Evolutionary conservation across 2,113 vertebrate genomes (phyloP).

Genomic region (Aphelocoma coerulescens): DNA sequence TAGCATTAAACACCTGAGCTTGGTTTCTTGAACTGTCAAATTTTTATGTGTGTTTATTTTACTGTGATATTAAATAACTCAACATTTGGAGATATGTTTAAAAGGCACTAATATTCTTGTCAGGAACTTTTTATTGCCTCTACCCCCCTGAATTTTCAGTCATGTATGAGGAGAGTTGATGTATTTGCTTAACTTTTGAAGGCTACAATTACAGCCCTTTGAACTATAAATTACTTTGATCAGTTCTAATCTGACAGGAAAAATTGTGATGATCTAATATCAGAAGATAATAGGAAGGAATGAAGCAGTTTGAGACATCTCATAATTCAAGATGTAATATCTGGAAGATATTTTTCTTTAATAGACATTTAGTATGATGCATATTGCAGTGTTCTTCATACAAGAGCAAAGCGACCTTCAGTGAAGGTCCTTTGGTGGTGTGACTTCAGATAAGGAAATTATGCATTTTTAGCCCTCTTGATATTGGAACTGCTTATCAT

Average conservation of each 20-base stretch:
- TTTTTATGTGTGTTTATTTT: neutral
- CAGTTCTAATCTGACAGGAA: neutral
- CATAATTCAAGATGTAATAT: neutral
- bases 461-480: neutral
- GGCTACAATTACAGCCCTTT: neutral
- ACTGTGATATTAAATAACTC: neutral
- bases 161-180: neutral
- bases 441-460: neutral
- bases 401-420: neutral
- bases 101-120: neutral
- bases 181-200: neutral
- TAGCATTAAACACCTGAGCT: neutral
- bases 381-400: neutral
- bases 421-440: neutral
- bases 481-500: neutral
- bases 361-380: neutral
- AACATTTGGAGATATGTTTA: neutral
- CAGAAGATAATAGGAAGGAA: neutral
- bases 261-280: neutral
- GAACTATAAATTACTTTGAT: neutral
- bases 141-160: neutral
- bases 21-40: neutral
- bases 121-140: neutral
- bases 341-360: neutral
- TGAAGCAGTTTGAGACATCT: neutral